These are phyloP conservation scores for Thunnus albacares DNA, from an alignment of 2,797 vertebrate species.

Conservation along the genomic window DNA sequence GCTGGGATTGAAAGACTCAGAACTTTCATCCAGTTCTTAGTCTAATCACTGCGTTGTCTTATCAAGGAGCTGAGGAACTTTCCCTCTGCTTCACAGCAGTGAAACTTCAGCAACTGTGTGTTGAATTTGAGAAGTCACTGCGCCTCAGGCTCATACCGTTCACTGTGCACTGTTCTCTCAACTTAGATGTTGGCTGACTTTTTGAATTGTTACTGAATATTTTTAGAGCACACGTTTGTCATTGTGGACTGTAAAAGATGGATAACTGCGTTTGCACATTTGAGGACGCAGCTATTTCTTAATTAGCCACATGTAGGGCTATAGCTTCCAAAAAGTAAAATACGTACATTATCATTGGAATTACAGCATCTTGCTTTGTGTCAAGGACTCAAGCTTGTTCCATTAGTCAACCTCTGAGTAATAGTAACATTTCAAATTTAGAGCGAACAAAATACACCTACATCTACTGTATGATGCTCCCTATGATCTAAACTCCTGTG, in stretches of 20 bases:
- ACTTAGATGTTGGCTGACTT: constrained; percentile 26
- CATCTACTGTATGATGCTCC: no score
- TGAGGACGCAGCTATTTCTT: background rate
- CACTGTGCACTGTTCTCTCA: constrained; percentile 39
- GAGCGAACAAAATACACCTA: background rate
- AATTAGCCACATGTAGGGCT: background rate
- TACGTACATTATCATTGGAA: background rate
- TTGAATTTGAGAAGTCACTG: constrained; percentile 49
- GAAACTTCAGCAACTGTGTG: constrained; percentile 35
- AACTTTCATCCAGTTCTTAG: constrained; percentile 51
- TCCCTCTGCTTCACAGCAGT: constrained; percentile 34
- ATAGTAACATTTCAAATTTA: background rate
- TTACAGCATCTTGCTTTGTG: background rate
- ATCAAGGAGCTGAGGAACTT: constrained; percentile 49
- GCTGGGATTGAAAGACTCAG: constrained; percentile 54
- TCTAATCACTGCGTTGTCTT: constrained; percentile 60
- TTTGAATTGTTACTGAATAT: constrained; percentile 26
- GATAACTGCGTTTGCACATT: background rate
- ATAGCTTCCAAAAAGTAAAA: background rate
- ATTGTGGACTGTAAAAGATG: constrained; percentile 10
- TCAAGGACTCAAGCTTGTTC: background rate
- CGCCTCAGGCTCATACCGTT: constrained; percentile 50
- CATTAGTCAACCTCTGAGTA: background rate
- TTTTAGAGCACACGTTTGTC: constrained; percentile 2
- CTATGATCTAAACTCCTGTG: no score